Conservation (phyloP, 1,140 invertebrate genomes). For the Lucilia cuprina region DNA sequence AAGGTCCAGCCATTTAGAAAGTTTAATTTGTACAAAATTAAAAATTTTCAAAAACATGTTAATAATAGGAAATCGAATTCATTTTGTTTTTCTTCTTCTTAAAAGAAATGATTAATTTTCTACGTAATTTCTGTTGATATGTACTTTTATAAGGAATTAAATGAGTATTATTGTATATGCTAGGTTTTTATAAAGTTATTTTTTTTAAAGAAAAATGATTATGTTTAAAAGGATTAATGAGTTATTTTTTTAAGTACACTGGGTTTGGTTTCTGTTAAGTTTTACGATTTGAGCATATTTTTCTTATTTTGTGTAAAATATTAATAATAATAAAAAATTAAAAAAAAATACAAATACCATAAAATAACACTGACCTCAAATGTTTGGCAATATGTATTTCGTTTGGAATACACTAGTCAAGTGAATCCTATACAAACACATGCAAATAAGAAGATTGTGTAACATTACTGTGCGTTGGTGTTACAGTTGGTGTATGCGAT, state of each 20-base stretch:
- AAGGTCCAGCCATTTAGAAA: constrained; percentile 23
- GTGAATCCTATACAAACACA: constrained; percentile 52
- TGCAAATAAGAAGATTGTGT: constrained; percentile 59
- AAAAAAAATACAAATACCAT: constrained; percentile 18
- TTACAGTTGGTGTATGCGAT: constrained; percentile 42
- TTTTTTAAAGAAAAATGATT: constrained; percentile 8
- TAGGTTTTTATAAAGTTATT: too few species aligned
- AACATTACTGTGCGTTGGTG: constrained; percentile 58
- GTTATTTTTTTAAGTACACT: constrained; percentile 13
- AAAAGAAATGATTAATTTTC: constrained; percentile 8
- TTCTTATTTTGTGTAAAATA: neutral
- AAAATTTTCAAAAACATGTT: neutral
- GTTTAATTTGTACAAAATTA: neutral
- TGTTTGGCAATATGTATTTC: neutral
- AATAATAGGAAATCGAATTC: neutral
- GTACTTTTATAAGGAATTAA: constrained; percentile 15
- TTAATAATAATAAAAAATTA: neutral
- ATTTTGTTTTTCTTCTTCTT: constrained; percentile 3
- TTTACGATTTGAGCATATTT: neutral
- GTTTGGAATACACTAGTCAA: too few species aligned
- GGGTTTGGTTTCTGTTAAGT: neutral
- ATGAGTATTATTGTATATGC: constrained; percentile 12
- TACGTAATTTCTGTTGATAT: constrained; percentile 25
- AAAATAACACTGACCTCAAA: constrained; percentile 10
- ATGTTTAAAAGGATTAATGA: constrained; percentile 9